Conservation (phyloP, 2,113 vertebrate genomes). For the Lathamus discolor region DNA sequence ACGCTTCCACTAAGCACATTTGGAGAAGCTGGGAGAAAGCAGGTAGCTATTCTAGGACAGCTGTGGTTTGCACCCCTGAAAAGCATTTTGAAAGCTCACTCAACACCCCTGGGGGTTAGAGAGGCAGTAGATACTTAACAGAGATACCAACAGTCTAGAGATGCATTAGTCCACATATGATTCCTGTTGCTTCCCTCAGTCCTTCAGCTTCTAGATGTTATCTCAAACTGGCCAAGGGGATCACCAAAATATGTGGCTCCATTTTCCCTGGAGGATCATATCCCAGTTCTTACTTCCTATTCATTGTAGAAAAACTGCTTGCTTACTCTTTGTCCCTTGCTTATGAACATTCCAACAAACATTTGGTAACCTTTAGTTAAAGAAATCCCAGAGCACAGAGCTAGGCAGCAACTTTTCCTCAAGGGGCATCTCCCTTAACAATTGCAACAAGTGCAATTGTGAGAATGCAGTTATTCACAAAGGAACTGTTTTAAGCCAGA, state of each 20-base stretch:
- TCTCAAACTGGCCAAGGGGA: rapidly evolving
- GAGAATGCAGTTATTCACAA: background rate
- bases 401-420: background rate
- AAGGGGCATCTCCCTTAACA: background rate
- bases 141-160: background rate
- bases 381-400: background rate
- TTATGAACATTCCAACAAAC: background rate
- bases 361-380: background rate
- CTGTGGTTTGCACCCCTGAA: background rate
- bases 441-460: background rate
- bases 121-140: background rate
- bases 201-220: background rate
- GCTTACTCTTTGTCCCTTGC: background rate
- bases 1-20: rapidly evolving
- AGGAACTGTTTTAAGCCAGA: background rate
- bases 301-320: background rate
- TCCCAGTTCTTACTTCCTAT: background rate
- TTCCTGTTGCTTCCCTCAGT: background rate
- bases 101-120: background rate
- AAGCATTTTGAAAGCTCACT: background rate
- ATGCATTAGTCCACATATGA: no score
- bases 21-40: no score
- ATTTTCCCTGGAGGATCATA: background rate
- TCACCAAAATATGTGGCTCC: rapidly evolving
- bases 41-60: background rate